Percentiles rank a stretch among this genome's conserved stretches.
Conservation (phyloP, 1,140 invertebrate genomes). For the Aphaenogaster rudis region DNA sequence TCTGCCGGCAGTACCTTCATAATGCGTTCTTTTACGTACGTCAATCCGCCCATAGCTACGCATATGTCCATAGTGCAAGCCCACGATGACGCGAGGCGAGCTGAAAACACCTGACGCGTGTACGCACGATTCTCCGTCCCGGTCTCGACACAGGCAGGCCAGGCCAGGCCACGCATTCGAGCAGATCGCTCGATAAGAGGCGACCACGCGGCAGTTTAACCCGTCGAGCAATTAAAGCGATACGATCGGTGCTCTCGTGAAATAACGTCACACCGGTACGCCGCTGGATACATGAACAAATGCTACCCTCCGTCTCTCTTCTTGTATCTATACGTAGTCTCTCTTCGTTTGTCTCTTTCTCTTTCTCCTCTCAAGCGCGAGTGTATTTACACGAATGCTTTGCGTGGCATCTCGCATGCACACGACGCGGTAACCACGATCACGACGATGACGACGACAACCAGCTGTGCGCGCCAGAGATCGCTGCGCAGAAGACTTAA, state of each 20-base stretch:
- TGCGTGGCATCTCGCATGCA: constrained; percentile 68
- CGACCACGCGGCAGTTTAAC: constrained; percentile 83
- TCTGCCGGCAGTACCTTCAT: constrained; percentile 5
- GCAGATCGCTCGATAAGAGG: constrained; percentile 82
- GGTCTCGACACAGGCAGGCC: constrained; percentile 6
- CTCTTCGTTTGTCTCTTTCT: background rate
- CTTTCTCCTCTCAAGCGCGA: background rate
- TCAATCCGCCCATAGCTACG: constrained; percentile 20
- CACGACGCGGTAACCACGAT: constrained; percentile 53
- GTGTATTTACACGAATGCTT: constrained; percentile 73
- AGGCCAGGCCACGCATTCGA: constrained; percentile 67
- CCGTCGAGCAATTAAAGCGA: constrained; percentile 84
- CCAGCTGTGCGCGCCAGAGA: constrained; percentile 67
- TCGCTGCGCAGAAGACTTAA: constrained; percentile 61
- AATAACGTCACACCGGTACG: constrained; percentile 81
- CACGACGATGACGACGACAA: constrained; percentile 40
- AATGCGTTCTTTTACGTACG: constrained; percentile 25
- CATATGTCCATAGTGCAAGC: constrained; percentile 12
- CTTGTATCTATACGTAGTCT: background rate
- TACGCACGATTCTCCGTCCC: constrained; percentile 43
- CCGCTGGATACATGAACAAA: constrained; percentile 72
- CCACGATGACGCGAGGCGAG: constrained; percentile 73
- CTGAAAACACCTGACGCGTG: constrained; percentile 79
- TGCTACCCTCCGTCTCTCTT: constrained; percentile 48
- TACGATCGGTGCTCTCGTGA: constrained; percentile 81